Base-by-base conservation (phyloP, 1,140 invertebrate species). In the Drosophila quadrilineata region DNA sequence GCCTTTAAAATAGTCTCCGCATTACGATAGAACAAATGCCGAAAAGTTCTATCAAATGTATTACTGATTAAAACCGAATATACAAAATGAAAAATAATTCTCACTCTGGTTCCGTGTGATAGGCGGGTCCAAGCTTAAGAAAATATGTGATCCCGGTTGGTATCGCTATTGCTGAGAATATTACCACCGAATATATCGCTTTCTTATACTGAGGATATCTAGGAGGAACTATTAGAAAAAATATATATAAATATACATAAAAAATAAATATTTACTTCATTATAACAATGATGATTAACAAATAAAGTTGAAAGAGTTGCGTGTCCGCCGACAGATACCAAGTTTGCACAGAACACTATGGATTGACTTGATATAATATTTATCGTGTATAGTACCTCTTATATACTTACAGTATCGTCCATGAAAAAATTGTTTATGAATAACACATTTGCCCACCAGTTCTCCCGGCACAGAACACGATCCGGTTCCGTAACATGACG, bases 291-390 rank as follows among this genome's bases (percentile, higher is more conserved):
- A 91, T 77, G 56, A 91, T 88, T 0, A 93, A 80, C 8, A 93
- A 90, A 1, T 93, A 92, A 2, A 94, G 70, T 66, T 92, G 90
- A 52, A 93, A 92, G 12, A 94, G 90, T 76, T 95, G 94, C 91
- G 94, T 94, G 72, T 95, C 94, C 19, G 93, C 92, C 0, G 93
- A 92, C 57, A 95, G 70, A 71, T 94, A 95, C 94, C 94, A 95
- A 0, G 93, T 92, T 89, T 94, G 94, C 1, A 92, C 91, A 90
- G 94, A 91, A 75, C 95, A 95, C 93, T 93, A n/a, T n/a, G n/a
- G n/a, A n/a, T n/a, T n/a, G n/a, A n/a, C n/a, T n/a, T n/a, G n/a
- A 26, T 21, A 54, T 22, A 41, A n/a, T 33, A 35, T 1, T 8
- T 6, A 14, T 8, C n/a, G 2, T 12, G 1, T 16, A 10, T 24